Base-by-base conservation (phyloP, 1,140 invertebrate genomes). In the fruit fly (Drosophila melanogaster) region DNA sequence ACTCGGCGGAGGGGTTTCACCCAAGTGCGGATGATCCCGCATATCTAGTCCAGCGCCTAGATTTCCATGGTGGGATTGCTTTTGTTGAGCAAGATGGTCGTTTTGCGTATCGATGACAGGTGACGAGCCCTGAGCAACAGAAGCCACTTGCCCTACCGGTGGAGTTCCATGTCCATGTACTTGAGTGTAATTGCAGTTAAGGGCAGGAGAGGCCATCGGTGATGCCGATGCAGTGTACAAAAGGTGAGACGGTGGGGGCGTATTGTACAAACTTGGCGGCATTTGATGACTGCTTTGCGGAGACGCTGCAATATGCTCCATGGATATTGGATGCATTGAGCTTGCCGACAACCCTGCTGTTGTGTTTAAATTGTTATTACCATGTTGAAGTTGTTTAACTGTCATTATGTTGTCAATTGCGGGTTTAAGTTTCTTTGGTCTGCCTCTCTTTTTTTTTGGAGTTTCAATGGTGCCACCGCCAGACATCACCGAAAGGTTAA, bases 351-450 rank as follows among this genome's bases (percentile, higher is more conserved):
- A 37, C n/a, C 66, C 55, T 30, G 55, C 19, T 62, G 60, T 11
- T 2, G n/a, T 44, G 24, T 35, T 56, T 19, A 64, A 10, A 37
- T 65, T 65, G 10, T 51, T 30, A 11, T 61, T 72, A 37, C 49
- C 53, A 24, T 62, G 69, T 8, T 64, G 49, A 40, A 59, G 40
- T 14, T 60, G 57, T 38, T 60, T 80, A 22, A 53, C n/a, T 26
- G 17, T 44, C 7, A 70, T 22, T 35, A 86, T 58, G 24, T 51
- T 79, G 30, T 90, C 86, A 7, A 86, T 26, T 7, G 49, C 95
- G 4, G 94, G 93, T 66, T 95, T 94, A 1, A 97, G 95, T 92
- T 97, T 98, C 87, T 97, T 97, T 30, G 96, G 96, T 37, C 96
- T 93, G 8, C 96, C 96, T 44, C 96, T 92, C 76, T 97, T 97